Evolutionary conservation across 2,797 vertebrate genomes (phyloP), one percentile per base, ranked within the genome.

Genomic region (Menidia menidia): DNA sequence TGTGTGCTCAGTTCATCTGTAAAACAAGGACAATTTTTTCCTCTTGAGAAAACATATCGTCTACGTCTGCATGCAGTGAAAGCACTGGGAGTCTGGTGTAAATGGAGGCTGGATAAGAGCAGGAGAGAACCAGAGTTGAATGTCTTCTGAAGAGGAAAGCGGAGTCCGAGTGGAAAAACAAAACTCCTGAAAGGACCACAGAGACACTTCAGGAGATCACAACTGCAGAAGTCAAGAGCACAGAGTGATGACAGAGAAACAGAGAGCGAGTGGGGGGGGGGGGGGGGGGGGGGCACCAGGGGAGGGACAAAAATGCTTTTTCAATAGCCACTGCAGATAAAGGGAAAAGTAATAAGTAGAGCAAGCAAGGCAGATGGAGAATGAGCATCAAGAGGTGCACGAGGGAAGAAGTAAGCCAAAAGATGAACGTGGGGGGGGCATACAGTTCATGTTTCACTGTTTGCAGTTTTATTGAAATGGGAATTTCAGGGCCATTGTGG

Each of bases 281-380:
- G 13, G 47, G 48, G 51, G 51, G 39, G 9, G 43, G 39, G 16
- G 18, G 35, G 57, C 45, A 67, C 44, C 41, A 25, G 57, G 31
- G 33, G 52, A 14, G 42, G 32, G 60, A 63, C 0, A 64, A 68
- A 62, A 48, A 11, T 8, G 32, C 60, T 67, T 51, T 77, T 77
- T 60, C 51, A 77, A 77, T 50, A 63, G 72, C 31, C 16, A 7
- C 60, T 70, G 44, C 47, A 71, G 66, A 68, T 85, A 44, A 75
- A 80, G 85, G 80, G 52, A 81, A 83, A 71, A 89, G 79, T 64
- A 86, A 61, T 83, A 90, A 91, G 71, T 82, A 84, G 89, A 88
- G 88, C 81, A 61, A 86, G 84, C n/a, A 12, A 84, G 68, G 82
- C 91, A 92, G 88, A 91, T 88, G 90, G 89, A 84, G 77, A 89